phyloP scores from a whole-genome alignment of 2,113 vertebrate genomes.

The Xenopus laevis region DNA sequence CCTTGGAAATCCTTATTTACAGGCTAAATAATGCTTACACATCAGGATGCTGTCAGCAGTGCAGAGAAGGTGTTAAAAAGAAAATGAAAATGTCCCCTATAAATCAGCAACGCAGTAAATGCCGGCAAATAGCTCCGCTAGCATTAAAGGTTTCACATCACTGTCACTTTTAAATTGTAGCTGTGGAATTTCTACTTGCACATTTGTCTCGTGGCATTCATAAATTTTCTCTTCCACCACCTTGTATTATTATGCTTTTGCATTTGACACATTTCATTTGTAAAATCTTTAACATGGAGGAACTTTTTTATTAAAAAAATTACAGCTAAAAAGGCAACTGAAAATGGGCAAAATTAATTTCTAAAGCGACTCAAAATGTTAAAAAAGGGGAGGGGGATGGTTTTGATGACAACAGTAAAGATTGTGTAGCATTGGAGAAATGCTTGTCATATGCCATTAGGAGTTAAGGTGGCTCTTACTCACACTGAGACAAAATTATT shows the following conservation, averaged over 20 bases:
- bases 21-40: not conserved
- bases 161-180: not conserved
- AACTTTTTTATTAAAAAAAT: not conserved
- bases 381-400: too few species aligned
- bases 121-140: not conserved
- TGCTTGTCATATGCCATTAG: too few species aligned
- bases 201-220: not conserved
- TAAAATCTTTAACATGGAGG: not conserved
- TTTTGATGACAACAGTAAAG: too few species aligned
- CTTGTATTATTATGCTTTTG: not conserved
- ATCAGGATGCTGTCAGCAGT: not conserved
- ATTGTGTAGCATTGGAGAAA: too few species aligned
- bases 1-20: not conserved
- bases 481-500: too few species aligned
- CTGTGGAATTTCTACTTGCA: not conserved
- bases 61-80: conserved; percentile 6
- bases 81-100: not conserved
- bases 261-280: conserved; percentile 5
- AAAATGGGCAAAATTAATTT: too few species aligned
- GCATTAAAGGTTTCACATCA: conserved; percentile 1
- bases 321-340: too few species aligned
- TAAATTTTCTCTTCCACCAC: not conserved
- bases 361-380: too few species aligned
- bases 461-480: too few species aligned
- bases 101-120: conserved; percentile 2